A percentile compares a stretch with the other conserved stretches of the same genome.
Evolutionary conservation across 2,888 invertebrate genomes (phyloP).

Genomic region (Netelia fuscicornis): DNA sequence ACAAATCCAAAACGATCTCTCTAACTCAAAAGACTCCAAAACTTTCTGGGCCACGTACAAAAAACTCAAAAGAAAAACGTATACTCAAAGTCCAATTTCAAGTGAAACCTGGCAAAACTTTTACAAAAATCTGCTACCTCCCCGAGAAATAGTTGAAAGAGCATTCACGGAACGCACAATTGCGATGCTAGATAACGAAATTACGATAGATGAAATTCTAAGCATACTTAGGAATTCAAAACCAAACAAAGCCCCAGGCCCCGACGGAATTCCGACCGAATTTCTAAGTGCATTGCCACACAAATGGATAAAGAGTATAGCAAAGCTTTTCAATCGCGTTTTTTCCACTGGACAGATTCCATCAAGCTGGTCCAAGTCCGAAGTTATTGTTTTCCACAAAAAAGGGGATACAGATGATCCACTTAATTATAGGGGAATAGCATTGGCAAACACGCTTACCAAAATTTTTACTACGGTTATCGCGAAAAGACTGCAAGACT

Average conservation of each 20-base stretch:
- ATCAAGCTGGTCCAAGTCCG: slow-evolving; percentile 64
- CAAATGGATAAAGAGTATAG: slow-evolving; percentile 16
- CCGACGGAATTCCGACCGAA: slow-evolving; percentile 61
- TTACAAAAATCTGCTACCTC: background rate
- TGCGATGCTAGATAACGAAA: slow-evolving; percentile 5
- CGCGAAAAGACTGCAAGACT: slow-evolving; percentile 59
- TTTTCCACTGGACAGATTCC: slow-evolving; percentile 54
- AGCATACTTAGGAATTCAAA: slow-evolving; percentile 45
- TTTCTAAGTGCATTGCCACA: slow-evolving; percentile 48
- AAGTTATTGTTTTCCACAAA: slow-evolving; percentile 71
- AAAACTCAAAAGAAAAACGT: slow-evolving; percentile 5
- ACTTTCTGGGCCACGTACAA: slow-evolving; percentile 8
- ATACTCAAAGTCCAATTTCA: background rate
- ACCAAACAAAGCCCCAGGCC: slow-evolving; percentile 66
- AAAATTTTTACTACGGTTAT: slow-evolving; percentile 72
- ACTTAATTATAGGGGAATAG: slow-evolving; percentile 73
- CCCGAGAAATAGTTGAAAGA: background rate
- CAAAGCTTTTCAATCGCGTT: slow-evolving; percentile 61
- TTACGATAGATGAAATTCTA: slow-evolving; percentile 6
- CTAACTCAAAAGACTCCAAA: background rate
- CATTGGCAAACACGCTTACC: slow-evolving; percentile 71
- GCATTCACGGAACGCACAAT: background rate
- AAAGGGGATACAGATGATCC: slow-evolving; percentile 72
- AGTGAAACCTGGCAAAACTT: background rate
- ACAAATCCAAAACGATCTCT: slow-evolving; percentile 3